Evolutionary conservation across 1,140 invertebrate genomes (phyloP).

Genomic region (Luehdorfia chinensis): DNA sequence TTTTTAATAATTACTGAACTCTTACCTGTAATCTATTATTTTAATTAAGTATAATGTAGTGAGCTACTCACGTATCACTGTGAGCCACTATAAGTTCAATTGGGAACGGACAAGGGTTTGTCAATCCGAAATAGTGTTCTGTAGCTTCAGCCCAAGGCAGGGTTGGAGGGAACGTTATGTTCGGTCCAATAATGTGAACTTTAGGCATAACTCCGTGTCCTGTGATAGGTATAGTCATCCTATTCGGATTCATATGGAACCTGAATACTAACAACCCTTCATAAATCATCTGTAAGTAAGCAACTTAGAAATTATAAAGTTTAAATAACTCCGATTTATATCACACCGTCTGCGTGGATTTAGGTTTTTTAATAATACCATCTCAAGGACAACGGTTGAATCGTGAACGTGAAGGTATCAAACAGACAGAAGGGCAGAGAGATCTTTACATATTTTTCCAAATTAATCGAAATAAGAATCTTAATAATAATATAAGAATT

Average conservation of each 20-base stretch:
- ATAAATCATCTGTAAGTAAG: conserved; percentile 45
- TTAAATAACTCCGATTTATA: no score
- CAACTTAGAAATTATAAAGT: not conserved
- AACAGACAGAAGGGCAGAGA: no score
- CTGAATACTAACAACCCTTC: conserved; percentile 59
- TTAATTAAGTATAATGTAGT: no score
- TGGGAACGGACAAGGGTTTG: conserved; percentile 65
- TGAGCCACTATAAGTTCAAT: conserved; percentile 66
- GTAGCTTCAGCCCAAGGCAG: conserved; percentile 59
- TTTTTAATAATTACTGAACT: no score
- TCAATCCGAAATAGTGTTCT: conserved; percentile 60
- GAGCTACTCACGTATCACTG: conserved; percentile 58
- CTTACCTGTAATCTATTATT: no score
- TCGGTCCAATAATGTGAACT: conserved; percentile 58
- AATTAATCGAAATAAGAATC: no score
- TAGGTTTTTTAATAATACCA: no score
- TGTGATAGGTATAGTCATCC: conserved; percentile 53
- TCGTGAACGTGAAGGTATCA: no score
- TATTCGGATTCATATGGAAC: conserved; percentile 69
- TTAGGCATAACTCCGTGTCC: conserved; percentile 59
- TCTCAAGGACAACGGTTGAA: no score
- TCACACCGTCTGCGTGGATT: no score
- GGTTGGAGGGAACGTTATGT: conserved; percentile 52
- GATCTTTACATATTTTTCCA: no score
- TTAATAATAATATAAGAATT: no score